Conservation (phyloP, 2,797 vertebrate genomes). For the Peromyscus nudipes region DNA sequence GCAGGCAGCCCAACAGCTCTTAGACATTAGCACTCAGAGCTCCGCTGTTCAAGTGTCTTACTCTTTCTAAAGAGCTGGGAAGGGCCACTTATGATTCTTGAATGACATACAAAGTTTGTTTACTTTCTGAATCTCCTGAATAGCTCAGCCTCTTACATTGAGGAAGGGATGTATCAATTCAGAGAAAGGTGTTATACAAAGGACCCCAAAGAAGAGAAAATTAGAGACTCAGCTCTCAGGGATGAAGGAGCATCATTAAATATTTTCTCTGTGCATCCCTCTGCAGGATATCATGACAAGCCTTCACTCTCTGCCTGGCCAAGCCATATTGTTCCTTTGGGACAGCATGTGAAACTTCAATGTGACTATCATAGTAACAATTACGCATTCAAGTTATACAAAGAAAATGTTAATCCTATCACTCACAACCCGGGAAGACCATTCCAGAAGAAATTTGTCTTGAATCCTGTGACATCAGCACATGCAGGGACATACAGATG, state of each 20-base stretch:
- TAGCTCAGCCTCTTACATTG: neutral
- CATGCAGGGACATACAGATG: neutral
- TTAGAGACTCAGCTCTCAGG: neutral
- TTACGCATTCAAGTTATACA: neutral
- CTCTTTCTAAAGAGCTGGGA: no score
- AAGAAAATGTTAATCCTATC: no score
- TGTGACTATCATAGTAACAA: neutral
- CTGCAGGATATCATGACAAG: neutral
- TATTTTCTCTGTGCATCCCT: no score
- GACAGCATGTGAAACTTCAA: neutral
- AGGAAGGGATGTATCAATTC: neutral
- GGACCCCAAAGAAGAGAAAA: neutral
- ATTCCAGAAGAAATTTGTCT: neutral
- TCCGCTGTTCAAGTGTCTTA: neutral
- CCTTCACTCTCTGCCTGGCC: neutral
- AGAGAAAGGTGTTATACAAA: neutral
- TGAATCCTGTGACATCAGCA: neutral
- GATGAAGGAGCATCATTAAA: rapidly evolving
- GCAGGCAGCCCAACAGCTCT: neutral
- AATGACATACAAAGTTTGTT: neutral
- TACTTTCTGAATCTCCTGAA: neutral
- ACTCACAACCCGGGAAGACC: no score
- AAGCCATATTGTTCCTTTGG: neutral
- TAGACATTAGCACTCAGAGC: neutral
- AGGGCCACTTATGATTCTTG: no score